phyloP scores from a whole-genome alignment of 2,113 vertebrate genomes.

The Ceyx melanurus region DNA sequence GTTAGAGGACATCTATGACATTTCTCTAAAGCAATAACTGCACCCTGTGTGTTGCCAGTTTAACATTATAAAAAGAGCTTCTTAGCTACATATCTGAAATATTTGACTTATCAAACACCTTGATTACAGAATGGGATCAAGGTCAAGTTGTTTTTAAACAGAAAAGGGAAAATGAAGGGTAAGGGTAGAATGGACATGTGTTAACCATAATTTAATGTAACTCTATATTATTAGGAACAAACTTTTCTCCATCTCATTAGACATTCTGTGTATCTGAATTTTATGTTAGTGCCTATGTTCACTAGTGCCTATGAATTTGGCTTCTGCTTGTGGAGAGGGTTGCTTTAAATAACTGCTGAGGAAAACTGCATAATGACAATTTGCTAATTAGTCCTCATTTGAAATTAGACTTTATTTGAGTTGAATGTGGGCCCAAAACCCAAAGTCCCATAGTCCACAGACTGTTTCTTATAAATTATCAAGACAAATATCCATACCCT shows the following conservation, averaged over 20 bases:
- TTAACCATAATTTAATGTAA: background rate
- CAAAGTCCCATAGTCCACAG: background rate
- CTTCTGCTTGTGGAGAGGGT: background rate
- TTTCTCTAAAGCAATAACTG: conserved; percentile 78
- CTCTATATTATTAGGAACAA: background rate
- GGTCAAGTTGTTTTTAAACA: background rate
- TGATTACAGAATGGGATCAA: conserved; percentile 42
- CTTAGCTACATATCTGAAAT: conserved; percentile 50
- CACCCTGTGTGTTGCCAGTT: conserved; percentile 47
- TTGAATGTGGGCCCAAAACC: background rate
- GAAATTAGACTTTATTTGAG: background rate
- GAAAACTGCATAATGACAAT: background rate
- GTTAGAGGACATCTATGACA: conserved; percentile 80
- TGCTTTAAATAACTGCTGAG: background rate
- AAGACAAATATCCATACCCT: background rate
- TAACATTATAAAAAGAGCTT: conserved; percentile 35
- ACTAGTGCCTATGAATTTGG: background rate
- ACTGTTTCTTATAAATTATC: background rate
- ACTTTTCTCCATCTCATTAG: background rate
- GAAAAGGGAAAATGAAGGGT: background rate
- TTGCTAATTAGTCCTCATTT: background rate
- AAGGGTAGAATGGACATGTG: background rate
- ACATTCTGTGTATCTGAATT: background rate
- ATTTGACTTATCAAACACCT: conserved; percentile 56
- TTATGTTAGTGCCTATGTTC: background rate